Conservation (phyloP, 2,113 vertebrate species). For the Pterophyllum scalare region DNA sequence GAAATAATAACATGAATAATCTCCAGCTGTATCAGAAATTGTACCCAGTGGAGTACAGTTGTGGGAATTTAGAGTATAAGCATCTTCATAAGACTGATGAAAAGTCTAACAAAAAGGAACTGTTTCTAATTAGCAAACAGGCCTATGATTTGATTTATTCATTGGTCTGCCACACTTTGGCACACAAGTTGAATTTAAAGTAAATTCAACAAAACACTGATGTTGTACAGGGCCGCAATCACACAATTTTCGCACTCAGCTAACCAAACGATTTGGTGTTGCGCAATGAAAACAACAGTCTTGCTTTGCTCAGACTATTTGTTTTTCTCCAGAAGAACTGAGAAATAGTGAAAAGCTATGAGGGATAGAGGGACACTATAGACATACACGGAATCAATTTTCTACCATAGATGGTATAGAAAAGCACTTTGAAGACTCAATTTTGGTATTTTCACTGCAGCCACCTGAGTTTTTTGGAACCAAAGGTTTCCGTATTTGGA, state of each 20-base stretch:
- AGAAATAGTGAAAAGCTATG: neutral
- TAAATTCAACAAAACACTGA: constrained; percentile 34
- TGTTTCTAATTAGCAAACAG: constrained; percentile 35
- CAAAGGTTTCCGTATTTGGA: too few relatives aligned
- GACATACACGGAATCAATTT: neutral
- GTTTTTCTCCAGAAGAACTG: neutral
- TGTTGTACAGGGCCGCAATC: neutral
- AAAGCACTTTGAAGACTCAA: neutral
- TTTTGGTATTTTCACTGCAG: neutral
- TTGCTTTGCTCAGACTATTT: neutral
- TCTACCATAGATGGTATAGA: neutral
- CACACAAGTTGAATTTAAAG: neutral
- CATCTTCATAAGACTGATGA: constrained; percentile 7
- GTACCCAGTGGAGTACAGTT: neutral
- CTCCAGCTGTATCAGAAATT: constrained; percentile 13
- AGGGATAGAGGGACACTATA: neutral
- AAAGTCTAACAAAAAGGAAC: constrained; percentile 11
- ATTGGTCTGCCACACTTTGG: constrained; percentile 1
- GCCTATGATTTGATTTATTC: constrained; percentile 17
- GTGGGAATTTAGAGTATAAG: constrained; percentile 9
- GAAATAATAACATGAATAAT: constrained; percentile 30
- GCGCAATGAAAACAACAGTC: constrained; percentile 35
- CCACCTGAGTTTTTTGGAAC: neutral
- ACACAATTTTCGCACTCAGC: constrained; percentile 23
- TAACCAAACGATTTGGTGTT: constrained; percentile 24